Base-by-base conservation (phyloP, 1,140 invertebrate species). In the Heliothis virescens region DNA sequence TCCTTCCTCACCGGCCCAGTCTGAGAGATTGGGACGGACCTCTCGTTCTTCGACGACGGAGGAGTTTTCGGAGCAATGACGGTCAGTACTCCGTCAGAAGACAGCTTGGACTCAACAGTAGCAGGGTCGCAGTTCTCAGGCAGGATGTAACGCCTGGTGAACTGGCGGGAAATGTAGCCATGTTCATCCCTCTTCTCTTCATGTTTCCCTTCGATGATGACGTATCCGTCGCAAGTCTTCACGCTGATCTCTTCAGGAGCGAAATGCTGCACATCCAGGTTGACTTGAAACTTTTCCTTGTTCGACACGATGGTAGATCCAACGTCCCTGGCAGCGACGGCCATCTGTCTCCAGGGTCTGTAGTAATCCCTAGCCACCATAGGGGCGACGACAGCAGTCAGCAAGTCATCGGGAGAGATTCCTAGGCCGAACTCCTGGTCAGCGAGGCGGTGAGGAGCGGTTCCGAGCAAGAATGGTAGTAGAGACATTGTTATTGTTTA, bases 191-290 rank as follows among this genome's bases (percentile, higher is more conserved):
- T 92, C 75, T 97, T 97, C 83, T 98, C 97, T 80, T 97, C 97
- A 69, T 98, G 97, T 86, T 97, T 98, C 1, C 96, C 97, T 82
- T 97, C 96, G 1, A 98, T 92, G 1, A 97, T 87, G 0, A 97
- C 93, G 11, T 93, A 95, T 34, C 96, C 96, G 62, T 98, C 97
- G 2, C 96, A 96, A 0, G 96, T 97, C 89, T 97, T 98, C 0
- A 99, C 97, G 4, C 96, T 95, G 16, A 99, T 97, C 89, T 99
- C 98, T 65, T 97, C 96, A 0, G 98, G 98, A 52, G 96, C 94
- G 88, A 99, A 99, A 81, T 98, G 98, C 55, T 97, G 96, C 0
- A 99, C 97, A 88, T 99, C 98, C 83, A 98, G 89, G 82, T 95
- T 96, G 0, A 97, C 96, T 88, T 97, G 96, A 82, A 96, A 96